Percentiles rank a stretch among this genome's conserved stretches.
Evolutionary conservation across 2,113 vertebrate species (phyloP).

Genomic region (Microtus montanus): DNA sequence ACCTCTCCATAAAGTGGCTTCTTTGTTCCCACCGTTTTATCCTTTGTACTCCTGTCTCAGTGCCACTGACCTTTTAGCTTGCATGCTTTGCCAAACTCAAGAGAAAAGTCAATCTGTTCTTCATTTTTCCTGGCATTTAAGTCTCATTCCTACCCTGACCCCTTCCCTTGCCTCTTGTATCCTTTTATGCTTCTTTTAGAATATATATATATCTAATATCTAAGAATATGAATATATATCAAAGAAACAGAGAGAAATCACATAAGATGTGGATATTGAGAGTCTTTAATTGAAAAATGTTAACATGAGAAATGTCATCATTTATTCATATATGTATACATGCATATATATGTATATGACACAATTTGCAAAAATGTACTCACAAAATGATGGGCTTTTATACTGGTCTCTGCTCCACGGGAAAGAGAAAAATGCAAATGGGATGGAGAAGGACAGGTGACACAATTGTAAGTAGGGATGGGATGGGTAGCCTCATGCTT

Average conservation of each 20-base stretch:
- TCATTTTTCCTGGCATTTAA: conserved; percentile 30
- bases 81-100: conserved; percentile 49
- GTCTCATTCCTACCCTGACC: neutral
- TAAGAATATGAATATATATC: neutral
- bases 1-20: conserved; percentile 63
- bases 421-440: conserved; percentile 48
- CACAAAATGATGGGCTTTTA: conserved; percentile 56
- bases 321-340: neutral
- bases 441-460: neutral
- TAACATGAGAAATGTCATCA: conserved; percentile 63
- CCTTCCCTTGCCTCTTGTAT: neutral
- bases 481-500: conserved; percentile 10
- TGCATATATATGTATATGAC: too few relatives aligned
- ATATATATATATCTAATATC: too few relatives aligned
- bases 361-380: conserved; percentile 72
- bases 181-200: neutral
- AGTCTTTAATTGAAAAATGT: conserved; percentile 72
- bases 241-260: neutral
- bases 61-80: conserved; percentile 74
- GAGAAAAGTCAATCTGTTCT: conserved; percentile 71
- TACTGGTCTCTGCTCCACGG: conserved; percentile 36
- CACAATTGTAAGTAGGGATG: neutral
- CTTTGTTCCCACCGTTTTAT: conserved; percentile 68
- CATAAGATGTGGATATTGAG: conserved; percentile 69
- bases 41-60: conserved; percentile 53